Percentiles rank a stretch among this genome's conserved stretches.
These are phyloP conservation scores for Hyles lineata DNA, from an alignment of 2,888 invertebrate genomes.

Conservation along the genomic window DNA sequence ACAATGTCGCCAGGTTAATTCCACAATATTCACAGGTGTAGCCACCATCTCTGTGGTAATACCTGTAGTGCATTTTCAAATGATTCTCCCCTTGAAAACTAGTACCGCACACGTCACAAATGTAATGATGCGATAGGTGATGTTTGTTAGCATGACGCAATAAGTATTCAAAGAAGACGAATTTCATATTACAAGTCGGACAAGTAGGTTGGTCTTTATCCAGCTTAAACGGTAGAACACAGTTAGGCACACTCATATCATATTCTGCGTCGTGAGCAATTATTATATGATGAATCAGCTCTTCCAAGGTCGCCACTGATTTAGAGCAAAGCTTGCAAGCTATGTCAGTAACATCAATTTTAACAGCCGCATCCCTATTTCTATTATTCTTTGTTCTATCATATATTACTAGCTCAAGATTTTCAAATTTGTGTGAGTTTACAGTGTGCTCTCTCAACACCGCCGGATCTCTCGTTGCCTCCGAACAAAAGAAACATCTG, in stretches of 20 bases:
- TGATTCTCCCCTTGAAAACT: slow-evolving; percentile 81
- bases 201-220: slow-evolving; percentile 73
- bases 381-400: slow-evolving; percentile 76
- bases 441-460: slow-evolving; percentile 66
- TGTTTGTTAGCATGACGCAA: slow-evolving; percentile 76
- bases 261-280: slow-evolving; percentile 79
- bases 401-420: slow-evolving; percentile 69
- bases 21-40: slow-evolving; percentile 79
- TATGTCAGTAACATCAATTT: slow-evolving; percentile 74
- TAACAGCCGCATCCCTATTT: slow-evolving; percentile 76
- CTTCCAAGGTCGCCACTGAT: slow-evolving; percentile 63
- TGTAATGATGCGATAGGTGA: slow-evolving; percentile 76
- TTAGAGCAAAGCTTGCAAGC: slow-evolving; percentile 70
- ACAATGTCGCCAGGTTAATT: slow-evolving; percentile 73
- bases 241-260: slow-evolving; percentile 73
- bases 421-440: slow-evolving; percentile 64
- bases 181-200: slow-evolving; percentile 74
- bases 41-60: slow-evolving; percentile 76
- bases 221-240: slow-evolving; percentile 73
- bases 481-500: slow-evolving; percentile 74
- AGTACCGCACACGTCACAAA: slow-evolving; percentile 77
- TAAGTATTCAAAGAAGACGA: slow-evolving; percentile 76
- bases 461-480: slow-evolving; percentile 70
- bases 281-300: slow-evolving; percentile 74
- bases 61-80: slow-evolving; percentile 77